phyloP scores from a whole-genome alignment of 2,113 vertebrate genomes.

The Archilochus colubris region DNA sequence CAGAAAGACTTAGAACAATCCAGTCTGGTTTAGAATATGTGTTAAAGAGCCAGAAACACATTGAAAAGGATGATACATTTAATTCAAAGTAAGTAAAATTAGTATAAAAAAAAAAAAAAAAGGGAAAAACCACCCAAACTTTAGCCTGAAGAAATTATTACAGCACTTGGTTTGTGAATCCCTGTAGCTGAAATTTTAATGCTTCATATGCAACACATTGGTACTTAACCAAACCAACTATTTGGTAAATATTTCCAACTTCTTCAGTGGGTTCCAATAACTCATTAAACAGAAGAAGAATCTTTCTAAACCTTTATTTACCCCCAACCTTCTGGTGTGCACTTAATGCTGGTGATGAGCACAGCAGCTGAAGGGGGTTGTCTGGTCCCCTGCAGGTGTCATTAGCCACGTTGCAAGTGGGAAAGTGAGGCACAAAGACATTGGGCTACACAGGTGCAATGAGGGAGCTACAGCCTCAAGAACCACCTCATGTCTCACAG shows the following conservation, averaged over 20 bases:
- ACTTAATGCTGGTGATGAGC: background rate
- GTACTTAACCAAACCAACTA: background rate
- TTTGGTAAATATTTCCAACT: background rate
- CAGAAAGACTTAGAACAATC: constrained; percentile 42
- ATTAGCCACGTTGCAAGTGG: background rate
- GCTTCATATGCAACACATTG: background rate
- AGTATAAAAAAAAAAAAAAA: background rate
- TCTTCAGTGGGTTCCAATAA: background rate
- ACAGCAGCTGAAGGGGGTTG: rapidly evolving
- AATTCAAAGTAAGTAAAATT: background rate
- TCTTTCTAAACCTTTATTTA: background rate
- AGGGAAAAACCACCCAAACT: background rate
- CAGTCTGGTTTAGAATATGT: background rate
- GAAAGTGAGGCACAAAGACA: background rate
- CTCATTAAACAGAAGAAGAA: background rate
- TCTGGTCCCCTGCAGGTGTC: background rate
- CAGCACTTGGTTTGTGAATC: background rate
- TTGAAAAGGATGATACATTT: background rate
- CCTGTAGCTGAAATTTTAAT: background rate
- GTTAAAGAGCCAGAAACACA: background rate
- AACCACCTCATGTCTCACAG: rapidly evolving
- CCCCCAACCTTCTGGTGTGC: background rate
- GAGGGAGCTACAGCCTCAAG: background rate
- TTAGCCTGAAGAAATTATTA: background rate
- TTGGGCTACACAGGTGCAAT: background rate